phyloP scores from a whole-genome alignment of 2,888 invertebrate genomes.

The Drosophila mayaguana region DNA sequence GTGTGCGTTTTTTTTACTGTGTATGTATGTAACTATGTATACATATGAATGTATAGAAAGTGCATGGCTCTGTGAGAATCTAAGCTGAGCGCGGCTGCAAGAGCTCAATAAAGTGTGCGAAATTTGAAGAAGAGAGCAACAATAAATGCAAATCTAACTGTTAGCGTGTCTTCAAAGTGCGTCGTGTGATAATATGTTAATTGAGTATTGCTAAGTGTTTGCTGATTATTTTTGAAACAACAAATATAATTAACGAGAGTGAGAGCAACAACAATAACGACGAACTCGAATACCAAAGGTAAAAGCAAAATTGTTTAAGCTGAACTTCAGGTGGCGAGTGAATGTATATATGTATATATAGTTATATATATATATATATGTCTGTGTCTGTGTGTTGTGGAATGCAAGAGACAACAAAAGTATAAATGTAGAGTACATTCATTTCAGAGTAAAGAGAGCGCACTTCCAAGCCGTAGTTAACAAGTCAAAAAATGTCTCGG shows the following conservation, averaged over 20 bases:
- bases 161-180: conserved; percentile 54
- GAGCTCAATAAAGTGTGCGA: conserved; percentile 33
- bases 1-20: conserved; percentile 17
- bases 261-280: conserved; percentile 19
- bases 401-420: conserved; percentile 45
- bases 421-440: conserved; percentile 58
- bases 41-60: conserved; percentile 8
- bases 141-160: conserved; percentile 34
- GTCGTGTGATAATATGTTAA: conserved; percentile 49
- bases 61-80: conserved; percentile 18
- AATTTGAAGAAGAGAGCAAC: conserved; percentile 34
- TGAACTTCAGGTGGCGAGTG: conserved; percentile 33
- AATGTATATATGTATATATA: conserved; percentile 1
- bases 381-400: conserved; percentile 33
- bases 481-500: conserved; percentile 47
- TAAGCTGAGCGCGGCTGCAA: conserved; percentile 9
- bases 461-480: conserved; percentile 58
- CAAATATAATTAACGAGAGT: conserved; percentile 30
- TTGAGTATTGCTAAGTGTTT: conserved; percentile 52
- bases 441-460: conserved; percentile 37
- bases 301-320: conserved; percentile 58
- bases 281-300: conserved; percentile 55
- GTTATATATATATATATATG: background rate
- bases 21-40: background rate
- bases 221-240: conserved; percentile 39